Percentiles rank a stretch among this genome's conserved stretches.
Evolutionary conservation across 2,113 vertebrate species (phyloP).

Genomic region (Datnioides undecimradiatus): DNA sequence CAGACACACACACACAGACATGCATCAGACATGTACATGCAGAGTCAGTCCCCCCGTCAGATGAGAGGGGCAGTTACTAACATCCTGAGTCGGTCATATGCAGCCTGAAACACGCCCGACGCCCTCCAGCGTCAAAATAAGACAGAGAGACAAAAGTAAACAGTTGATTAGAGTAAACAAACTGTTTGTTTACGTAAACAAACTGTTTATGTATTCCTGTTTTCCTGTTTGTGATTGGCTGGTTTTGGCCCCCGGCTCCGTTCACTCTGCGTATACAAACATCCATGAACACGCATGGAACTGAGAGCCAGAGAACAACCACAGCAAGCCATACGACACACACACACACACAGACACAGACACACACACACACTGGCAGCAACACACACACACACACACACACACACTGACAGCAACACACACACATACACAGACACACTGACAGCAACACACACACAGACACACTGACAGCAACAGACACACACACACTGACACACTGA

Average conservation of each 20-base stretch:
- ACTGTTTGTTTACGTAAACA: too few species aligned
- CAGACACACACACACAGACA: not conserved
- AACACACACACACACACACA: slow-evolving; percentile 36
- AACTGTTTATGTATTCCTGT: too few species aligned
- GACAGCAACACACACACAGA: not conserved
- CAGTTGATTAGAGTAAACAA: too few species aligned
- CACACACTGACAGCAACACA: slow-evolving; percentile 60
- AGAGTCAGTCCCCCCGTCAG: slow-evolving; percentile 46
- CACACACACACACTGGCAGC: not conserved
- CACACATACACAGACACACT: slow-evolving; percentile 46
- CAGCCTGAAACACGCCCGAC: too few species aligned
- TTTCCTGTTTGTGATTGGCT: too few species aligned
- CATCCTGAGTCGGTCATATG: too few species aligned
- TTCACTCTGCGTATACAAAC: slow-evolving; percentile 49
- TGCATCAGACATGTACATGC: too few species aligned
- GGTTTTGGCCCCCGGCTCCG: too few species aligned
- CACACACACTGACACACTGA: too few species aligned
- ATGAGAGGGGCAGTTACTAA: too few species aligned
- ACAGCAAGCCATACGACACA: slow-evolving; percentile 60
- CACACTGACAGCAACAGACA: slow-evolving; percentile 26
- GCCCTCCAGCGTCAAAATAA: too few species aligned
- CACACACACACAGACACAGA: slow-evolving; percentile 31
- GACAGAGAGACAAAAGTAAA: not conserved
- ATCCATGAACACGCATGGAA: slow-evolving; percentile 7
- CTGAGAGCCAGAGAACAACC: slow-evolving; percentile 26